Base-by-base conservation (phyloP, 37 sponge, comb jelly and placozoan species). In the Axinella damicornis region DNA sequence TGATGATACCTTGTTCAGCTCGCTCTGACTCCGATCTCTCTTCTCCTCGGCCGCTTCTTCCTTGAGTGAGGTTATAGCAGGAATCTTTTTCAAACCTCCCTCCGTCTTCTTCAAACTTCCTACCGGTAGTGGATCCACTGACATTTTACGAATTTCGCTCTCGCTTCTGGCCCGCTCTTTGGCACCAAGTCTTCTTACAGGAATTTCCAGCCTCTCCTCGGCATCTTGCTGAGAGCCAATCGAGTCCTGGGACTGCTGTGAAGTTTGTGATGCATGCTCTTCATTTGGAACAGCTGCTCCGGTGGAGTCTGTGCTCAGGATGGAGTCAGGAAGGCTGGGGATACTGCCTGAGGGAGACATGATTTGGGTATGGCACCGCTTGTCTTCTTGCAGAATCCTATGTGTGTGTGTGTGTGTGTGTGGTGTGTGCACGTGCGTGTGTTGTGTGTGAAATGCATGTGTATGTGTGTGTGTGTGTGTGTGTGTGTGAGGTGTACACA, bases 351-450 rank as follows among this genome's bases (percentile, higher is more conserved):
- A 69, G 35, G 32, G 37, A 35, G 35, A 32, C 35, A 41, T 40
- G 28, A 74, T 74, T 5, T 41, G 2, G 30, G 53, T 5, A 18
- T 54, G 54, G 25, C 53, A 41, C 4, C 81, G 81, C 2, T 35
- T 65, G 53, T 80, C 81, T 65, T 27, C n/a, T 25, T 80, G 69
- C 30, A 80, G 32, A 53, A 80, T 20, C 66, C 81, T 80, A 33
- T 14, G 46, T 46, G 46, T 46, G 46, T 46, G 46, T 46, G 46
- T 46, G 46, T 46, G 31, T 24, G 34, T 34, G 64, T 77, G 24
- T 18, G 14, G 46, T 46, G 46, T 46, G 46, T 46, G 46, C 9
- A 9, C 9, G n/a, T 46, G 46, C 9, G 46, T 46, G 9, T 46
- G 46, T 46, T 46, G 46, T 46, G 46, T 46, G 46, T 46, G 46